A percentile compares a stretch with the other conserved stretches of the same genome.
phyloP scores from a whole-genome alignment of 2,113 vertebrate genomes.

The Sterrhoptilus dennistouni region DNA sequence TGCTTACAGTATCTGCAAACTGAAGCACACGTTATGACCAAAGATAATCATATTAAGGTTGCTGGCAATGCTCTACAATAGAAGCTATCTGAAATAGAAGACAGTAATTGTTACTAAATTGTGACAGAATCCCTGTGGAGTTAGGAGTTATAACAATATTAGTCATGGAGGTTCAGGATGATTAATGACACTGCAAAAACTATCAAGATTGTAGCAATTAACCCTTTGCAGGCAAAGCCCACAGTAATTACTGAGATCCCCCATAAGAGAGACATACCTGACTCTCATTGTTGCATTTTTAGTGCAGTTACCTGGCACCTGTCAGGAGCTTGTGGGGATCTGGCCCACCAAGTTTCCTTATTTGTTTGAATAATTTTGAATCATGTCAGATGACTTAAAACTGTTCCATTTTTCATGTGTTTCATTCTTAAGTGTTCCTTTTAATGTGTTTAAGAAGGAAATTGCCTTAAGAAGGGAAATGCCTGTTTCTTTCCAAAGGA shows the following conservation, averaged over 20 bases:
- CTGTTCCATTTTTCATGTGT: background rate
- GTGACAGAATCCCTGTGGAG: conserved; percentile 55
- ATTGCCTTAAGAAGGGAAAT: background rate
- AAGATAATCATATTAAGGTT: conserved; percentile 59
- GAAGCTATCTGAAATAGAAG: conserved; percentile 14
- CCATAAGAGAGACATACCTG: rapidly evolving
- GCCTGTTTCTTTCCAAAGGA: background rate
- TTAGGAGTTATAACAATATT: conserved; percentile 58
- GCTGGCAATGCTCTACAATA: conserved; percentile 57
- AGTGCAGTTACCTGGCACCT: background rate
- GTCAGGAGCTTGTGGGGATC: background rate
- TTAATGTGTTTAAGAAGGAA: no score
- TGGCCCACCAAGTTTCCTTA: background rate
- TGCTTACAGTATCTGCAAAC: conserved; percentile 34
- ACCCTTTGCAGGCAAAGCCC: background rate
- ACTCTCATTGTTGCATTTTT: background rate
- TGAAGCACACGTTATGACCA: conserved; percentile 17
- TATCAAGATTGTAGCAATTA: conserved; percentile 57
- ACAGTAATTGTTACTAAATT: conserved; percentile 71
- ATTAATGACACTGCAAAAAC: conserved; percentile 58
- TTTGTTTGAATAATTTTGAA: background rate
- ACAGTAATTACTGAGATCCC: background rate
- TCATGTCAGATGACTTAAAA: background rate
- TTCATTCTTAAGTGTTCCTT: background rate
- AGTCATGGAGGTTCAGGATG: conserved; percentile 42